phyloP scores from a whole-genome alignment of 2,888 invertebrate genomes.

The Andrena camellia region DNA sequence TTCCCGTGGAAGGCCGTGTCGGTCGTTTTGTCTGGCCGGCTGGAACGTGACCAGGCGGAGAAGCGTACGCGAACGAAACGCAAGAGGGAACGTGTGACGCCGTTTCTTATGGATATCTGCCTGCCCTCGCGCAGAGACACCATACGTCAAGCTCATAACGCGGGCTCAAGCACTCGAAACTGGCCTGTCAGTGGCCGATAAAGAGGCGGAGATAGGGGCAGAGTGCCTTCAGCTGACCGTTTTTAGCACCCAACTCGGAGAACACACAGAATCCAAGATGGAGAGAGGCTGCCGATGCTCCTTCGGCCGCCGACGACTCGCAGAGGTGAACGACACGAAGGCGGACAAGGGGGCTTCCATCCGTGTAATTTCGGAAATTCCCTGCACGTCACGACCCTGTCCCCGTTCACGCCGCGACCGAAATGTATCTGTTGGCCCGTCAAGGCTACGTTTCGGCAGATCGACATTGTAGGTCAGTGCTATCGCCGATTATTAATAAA shows the following conservation, averaged over 20 bases:
- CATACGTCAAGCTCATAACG: constrained; percentile 41
- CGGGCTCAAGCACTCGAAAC: constrained; percentile 40
- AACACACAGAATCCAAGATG: constrained; percentile 41
- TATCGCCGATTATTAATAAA: not conserved
- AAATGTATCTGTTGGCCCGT: constrained; percentile 1
- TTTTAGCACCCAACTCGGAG: constrained; percentile 61
- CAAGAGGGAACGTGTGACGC: not conserved
- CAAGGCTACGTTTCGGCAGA: constrained; percentile 25
- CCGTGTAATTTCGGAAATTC: constrained; percentile 71
- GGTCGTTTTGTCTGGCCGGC: not conserved
- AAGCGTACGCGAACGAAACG: not conserved
- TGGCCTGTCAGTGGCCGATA: constrained; percentile 62
- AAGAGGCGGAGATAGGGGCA: constrained; percentile 61
- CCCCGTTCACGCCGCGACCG: constrained; percentile 26
- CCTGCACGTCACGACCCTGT: constrained; percentile 60
- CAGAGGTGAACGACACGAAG: constrained; percentile 69
- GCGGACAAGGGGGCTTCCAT: constrained; percentile 42
- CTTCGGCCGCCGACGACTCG: constrained; percentile 43
- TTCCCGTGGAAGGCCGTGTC: not conserved
- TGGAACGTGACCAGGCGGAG: not conserved
- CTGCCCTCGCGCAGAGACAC: not conserved
- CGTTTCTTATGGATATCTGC: constrained; percentile 17
- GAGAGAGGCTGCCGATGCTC: no score
- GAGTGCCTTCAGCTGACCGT: constrained; percentile 48
- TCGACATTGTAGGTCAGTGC: constrained; percentile 48